A percentile compares a stretch with the other conserved stretches of the same genome.
Conservation (phyloP, 2,888 invertebrate genomes). For the Drosophila buzzatii region DNA sequence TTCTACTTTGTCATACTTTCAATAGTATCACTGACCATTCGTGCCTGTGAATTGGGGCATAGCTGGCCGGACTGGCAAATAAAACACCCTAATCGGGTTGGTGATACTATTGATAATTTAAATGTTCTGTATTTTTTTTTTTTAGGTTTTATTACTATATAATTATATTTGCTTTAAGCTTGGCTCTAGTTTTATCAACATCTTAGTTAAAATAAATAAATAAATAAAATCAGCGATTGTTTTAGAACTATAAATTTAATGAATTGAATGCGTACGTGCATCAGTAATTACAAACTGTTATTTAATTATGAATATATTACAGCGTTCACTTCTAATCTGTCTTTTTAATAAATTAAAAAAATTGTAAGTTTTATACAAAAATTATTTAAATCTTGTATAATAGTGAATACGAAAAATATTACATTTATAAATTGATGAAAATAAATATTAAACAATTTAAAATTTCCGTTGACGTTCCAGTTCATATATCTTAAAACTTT, state of each 20-base stretch:
- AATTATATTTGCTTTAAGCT: too few species aligned
- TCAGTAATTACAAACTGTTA: background rate
- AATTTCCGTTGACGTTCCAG: background rate
- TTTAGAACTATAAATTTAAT: constrained; percentile 6
- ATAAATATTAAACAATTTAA: background rate
- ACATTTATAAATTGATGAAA: background rate
- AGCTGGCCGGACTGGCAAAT: too few species aligned
- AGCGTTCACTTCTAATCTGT: background rate
- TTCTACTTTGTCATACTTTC: too few species aligned
- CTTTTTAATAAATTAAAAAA: background rate
- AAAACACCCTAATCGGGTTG: too few species aligned
- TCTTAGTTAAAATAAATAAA: too few species aligned
- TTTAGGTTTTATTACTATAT: too few species aligned
- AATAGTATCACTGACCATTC: too few species aligned
- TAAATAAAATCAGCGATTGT: background rate
- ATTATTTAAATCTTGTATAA: background rate
- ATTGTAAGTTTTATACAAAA: background rate
- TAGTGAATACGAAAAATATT: background rate
- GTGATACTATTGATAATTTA: too few species aligned
- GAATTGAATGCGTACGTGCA: background rate
- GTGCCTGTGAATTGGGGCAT: too few species aligned
- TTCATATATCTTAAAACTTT: background rate
- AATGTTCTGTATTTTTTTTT: too few species aligned
- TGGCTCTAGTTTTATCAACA: too few species aligned
- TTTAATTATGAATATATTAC: background rate